Base-by-base conservation (phyloP, 1,140 invertebrate species). In the Acromyrmex charruanus region DNA sequence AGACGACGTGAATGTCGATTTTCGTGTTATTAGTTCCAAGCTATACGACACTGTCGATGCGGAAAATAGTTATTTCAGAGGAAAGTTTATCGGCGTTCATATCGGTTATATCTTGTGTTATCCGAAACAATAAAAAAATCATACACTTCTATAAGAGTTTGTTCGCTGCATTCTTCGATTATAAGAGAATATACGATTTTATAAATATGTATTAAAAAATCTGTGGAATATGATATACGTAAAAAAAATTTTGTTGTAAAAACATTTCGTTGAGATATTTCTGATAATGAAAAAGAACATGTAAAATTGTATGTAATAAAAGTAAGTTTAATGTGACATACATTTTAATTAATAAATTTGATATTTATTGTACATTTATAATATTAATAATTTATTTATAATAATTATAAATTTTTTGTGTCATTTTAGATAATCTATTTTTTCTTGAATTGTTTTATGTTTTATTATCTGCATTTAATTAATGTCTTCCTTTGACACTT, bases 21-120 rank as follows among this genome's bases (percentile, higher is more conserved):
- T 75, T 59, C 58, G 49, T 53, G 35, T 58, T 77, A 66, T 89
- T 86, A 63, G 31, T 87, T 89, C 28, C 49, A 7, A 3, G 58
- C 28, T 63, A 44, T 44, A 28, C 49, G 71, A 81, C 44, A 31
- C n/a, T n/a, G 71, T 51, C 53, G 55, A 66, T 51, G 58, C 25
- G 12, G 39, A 1, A 53, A 59, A 69, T 9, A 44, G 25, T 74
- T 74, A 74, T 25, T 55, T 71, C 21, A 55, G 16, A 58, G 58
- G 49, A 84, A 25, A 25, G 18, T 63, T 58, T 59, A 25, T 7
- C 35, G 6, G 16, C 7, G 28, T 6, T 49, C 65, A 16, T 35
- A 59, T 58, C 25, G 14, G 16, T 55, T 55, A 31, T 10, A 12
- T 10, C n/a, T 68, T 16, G 31, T 31, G n/a, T 81, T 80, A 55